A percentile compares a stretch with the other conserved stretches of the same genome.
phyloP scores from a whole-genome alignment of 2,113 vertebrate species.

The Osmerus mordax region DNA sequence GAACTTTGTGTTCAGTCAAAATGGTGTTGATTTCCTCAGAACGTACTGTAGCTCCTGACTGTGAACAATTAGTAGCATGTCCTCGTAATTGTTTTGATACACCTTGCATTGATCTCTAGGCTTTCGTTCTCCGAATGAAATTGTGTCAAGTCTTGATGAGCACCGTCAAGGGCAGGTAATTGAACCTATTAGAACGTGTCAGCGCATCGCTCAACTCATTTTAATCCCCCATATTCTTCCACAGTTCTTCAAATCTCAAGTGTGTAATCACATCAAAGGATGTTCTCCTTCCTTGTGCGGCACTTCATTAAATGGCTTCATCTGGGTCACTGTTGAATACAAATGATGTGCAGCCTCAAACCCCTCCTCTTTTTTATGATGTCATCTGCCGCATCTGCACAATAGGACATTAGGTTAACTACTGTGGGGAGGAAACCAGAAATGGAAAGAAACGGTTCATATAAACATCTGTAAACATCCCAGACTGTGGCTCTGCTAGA shows the following conservation, averaged over 20 bases:
- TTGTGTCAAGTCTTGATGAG: background rate
- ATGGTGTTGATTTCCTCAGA: too few relatives aligned
- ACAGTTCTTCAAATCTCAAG: background rate
- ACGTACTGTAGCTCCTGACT: too few relatives aligned
- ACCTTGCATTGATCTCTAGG: background rate
- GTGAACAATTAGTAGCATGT: too few relatives aligned
- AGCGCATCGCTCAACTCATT: background rate
- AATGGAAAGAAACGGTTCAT: background rate
- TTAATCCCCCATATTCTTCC: background rate
- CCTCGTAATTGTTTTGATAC: background rate
- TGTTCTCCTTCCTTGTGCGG: background rate
- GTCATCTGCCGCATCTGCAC: conserved; percentile 1
- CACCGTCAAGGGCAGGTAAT: background rate
- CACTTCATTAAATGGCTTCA: conserved; percentile 1
- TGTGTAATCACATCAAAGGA: conserved; percentile 18
- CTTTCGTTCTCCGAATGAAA: background rate
- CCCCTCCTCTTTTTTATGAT: background rate
- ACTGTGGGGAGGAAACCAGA: background rate
- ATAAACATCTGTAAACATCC: conserved; percentile 15
- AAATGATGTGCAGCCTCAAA: background rate
- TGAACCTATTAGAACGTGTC: background rate
- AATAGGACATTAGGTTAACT: background rate
- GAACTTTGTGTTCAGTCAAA: too few relatives aligned
- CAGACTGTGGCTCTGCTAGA: background rate
- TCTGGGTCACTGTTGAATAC: conserved; percentile 10